These are phyloP conservation scores for Beroe ovata DNA, from an alignment of 37 sponge, comb jelly and placozoan species.

Conservation along the genomic window DNA sequence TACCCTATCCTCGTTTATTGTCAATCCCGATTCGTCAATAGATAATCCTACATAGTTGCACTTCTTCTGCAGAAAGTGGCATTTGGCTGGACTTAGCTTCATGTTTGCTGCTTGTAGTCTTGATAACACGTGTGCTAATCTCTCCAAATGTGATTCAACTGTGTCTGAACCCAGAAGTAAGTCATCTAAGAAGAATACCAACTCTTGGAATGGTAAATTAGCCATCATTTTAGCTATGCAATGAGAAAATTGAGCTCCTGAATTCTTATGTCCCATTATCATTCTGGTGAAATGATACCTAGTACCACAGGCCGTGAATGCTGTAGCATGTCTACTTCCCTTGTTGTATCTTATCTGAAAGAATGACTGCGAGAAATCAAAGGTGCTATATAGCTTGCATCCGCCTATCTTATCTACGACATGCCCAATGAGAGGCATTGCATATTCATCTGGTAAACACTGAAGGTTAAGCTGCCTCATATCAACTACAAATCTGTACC, in stretches of 20 bases:
- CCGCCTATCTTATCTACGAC: neutral
- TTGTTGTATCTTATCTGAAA: neutral
- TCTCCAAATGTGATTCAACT: neutral
- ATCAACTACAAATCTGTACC: neutral
- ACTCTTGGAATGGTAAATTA: neutral
- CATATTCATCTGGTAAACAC: neutral
- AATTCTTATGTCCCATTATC: neutral
- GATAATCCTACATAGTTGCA: slow-evolving; percentile 1
- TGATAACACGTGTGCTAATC: neutral
- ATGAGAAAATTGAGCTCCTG: neutral
- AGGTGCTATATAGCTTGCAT: neutral
- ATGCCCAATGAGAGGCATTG: neutral
- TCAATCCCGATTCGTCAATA: neutral
- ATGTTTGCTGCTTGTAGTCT: neutral
- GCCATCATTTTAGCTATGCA: neutral
- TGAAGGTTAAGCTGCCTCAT: neutral
- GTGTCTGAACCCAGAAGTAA: neutral
- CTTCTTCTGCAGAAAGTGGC: neutral
- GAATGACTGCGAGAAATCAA: neutral
- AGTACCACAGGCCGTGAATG: neutral
- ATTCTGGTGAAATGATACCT: neutral
- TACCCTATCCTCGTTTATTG: neutral
- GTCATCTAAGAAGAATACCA: slow-evolving; percentile 25
- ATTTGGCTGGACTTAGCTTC: slow-evolving; percentile 5
- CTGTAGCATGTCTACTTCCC: neutral